These are phyloP conservation scores for Malachius bipustulatus DNA, from an alignment of 2,888 invertebrate species.

Conservation along the genomic window DNA sequence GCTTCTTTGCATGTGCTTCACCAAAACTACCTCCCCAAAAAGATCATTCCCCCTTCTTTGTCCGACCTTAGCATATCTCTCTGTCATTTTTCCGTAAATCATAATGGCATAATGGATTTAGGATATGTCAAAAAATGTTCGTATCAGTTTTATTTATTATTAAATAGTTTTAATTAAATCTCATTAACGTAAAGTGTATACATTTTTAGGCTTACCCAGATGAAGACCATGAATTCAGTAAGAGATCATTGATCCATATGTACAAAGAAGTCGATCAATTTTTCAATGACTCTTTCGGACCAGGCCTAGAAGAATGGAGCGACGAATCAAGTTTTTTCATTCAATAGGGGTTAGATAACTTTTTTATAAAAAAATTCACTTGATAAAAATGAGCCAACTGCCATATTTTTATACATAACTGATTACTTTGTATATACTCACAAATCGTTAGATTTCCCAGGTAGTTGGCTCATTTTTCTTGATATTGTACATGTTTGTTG, in stretches of 20 bases:
- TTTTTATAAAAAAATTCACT: neutral
- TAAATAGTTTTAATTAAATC: too few relatives aligned
- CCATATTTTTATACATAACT: slow-evolving; percentile 8
- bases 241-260: slow-evolving; percentile 58
- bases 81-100: too few relatives aligned
- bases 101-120: too few relatives aligned
- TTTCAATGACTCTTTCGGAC: slow-evolving; percentile 71
- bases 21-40: too few relatives aligned
- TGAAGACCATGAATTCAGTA: slow-evolving; percentile 64
- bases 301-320: slow-evolving; percentile 34
- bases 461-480: slow-evolving; percentile 8
- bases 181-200: too few relatives aligned
- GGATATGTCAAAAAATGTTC: too few relatives aligned
- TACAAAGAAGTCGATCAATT: slow-evolving; percentile 79
- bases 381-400: slow-evolving; percentile 17
- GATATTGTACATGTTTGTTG: too few relatives aligned
- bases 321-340: slow-evolving; percentile 37
- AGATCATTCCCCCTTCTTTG: too few relatives aligned
- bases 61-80: too few relatives aligned
- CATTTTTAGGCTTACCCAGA: slow-evolving; percentile 78
- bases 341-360: slow-evolving; percentile 16
- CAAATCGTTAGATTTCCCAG: slow-evolving; percentile 5
- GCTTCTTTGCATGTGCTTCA: too few relatives aligned
- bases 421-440: slow-evolving; percentile 1
- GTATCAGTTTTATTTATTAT: too few relatives aligned